Base-by-base conservation (phyloP, 2,888 invertebrate species). In the Cataglyphis rosenhaueri region DNA sequence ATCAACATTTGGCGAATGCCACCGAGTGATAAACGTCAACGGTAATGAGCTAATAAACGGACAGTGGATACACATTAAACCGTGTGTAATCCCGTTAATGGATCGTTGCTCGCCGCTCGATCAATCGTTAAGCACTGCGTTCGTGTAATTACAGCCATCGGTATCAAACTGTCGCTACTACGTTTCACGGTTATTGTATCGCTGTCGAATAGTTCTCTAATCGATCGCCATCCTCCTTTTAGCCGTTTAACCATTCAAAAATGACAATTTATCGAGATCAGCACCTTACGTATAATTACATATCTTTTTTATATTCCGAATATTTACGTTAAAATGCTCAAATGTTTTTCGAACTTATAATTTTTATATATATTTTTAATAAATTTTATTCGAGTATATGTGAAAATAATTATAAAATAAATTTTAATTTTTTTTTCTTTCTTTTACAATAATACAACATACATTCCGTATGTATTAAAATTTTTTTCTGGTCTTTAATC, bases 21-120 rank as follows among this genome's bases (percentile, higher is more conserved):
- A 15, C 4, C 21, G 15, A 38, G 61, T 41, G 41, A 81, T 81
- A 82, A 82, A 81, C 61, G 65, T 52, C 79, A 62, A 81, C 21
- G 3, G 35, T 52, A 35, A 41, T 4, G 38, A 18, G 59, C 66
- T 61, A 70, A 82, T 83, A 62, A 66, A 32, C 88, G 82, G 86
- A 79, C 84, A 71, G 83, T 84, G 25, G 86, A 86, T 89, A 81
- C 82, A 82, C 83, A 86, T 87, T 89, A 89, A 84, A 82, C 81
- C 89, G 65, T 78, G 87, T 86, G 86, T 88, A 89, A 88, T 84
- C 82, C 88, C 41, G 85, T 89, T 88, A 89, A 89, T 88, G 81
- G 90, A 65, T 76, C 82, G 86, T 88, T 89, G 85, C 81, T 85
- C 81, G 61, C 44, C 52, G 52, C 84, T 68, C 88, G 86, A 85